Evolutionary conservation across 2,797 vertebrate species (phyloP).

Genomic region (Petrocephalus schoutedeni): DNA sequence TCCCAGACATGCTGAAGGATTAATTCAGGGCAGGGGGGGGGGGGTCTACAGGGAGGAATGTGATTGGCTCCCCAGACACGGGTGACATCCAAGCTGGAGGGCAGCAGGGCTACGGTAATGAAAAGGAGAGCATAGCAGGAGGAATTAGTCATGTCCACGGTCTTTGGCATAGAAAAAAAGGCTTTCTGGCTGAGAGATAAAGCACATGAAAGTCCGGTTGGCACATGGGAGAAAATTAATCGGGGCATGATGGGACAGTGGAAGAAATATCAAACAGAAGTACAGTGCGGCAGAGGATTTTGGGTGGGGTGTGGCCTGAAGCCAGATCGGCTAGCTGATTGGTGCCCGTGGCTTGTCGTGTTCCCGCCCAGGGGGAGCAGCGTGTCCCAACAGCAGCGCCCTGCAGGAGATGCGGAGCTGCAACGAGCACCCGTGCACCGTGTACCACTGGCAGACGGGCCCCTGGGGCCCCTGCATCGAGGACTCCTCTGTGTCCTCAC

Average conservation of each 20-base stretch:
- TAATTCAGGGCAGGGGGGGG: not conserved
- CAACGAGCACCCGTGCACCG: conserved; percentile 91
- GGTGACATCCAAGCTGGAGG: not conserved
- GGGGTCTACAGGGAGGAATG: not conserved
- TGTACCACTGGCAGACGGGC: conserved; percentile 95
- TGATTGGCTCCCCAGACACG: not conserved
- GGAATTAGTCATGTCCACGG: not conserved
- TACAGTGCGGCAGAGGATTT: conserved; percentile 1
- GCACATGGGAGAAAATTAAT: not conserved
- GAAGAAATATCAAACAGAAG: not conserved
- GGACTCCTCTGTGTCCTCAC: conserved; percentile 77
- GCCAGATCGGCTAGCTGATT: not conserved
- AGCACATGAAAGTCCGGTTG: not conserved
- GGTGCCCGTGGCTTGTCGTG: not conserved
- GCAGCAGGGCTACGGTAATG: not conserved
- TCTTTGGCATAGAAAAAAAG: not conserved
- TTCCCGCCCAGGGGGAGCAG: conserved; percentile 68
- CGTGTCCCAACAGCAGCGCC: conserved; percentile 81
- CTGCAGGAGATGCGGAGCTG: conserved; percentile 85
- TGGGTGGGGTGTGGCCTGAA: not conserved
- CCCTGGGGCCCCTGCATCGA: conserved; percentile 91
- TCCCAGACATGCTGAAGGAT: not conserved
- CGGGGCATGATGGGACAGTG: not conserved
- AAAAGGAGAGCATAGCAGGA: conserved; percentile 1
- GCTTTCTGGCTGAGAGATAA: not conserved